Conservation (phyloP, 2,888 invertebrate genomes). For the Pyrrhia umbra region DNA sequence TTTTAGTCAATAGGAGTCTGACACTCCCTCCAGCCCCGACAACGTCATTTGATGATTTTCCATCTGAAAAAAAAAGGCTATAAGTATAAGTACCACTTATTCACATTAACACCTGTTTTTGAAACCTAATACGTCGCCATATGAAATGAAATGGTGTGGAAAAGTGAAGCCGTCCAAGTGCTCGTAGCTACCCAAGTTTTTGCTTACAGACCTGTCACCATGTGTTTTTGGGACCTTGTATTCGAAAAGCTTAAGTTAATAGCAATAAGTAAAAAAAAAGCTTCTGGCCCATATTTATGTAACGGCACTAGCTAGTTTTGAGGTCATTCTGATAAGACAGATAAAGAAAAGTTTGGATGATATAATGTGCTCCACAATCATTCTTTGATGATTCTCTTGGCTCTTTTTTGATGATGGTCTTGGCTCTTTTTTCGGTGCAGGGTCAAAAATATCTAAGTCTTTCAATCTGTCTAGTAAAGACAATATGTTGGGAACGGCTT, state of each 20-base stretch:
- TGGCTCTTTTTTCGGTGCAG: no score
- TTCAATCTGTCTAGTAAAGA: no score
- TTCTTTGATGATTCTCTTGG: no score
- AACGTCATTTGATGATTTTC: no score
- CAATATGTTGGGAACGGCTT: no score
- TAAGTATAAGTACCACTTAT: not conserved
- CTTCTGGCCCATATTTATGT: not conserved
- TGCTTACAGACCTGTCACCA: conserved; percentile 17
- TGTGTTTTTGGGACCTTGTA: conserved; percentile 2
- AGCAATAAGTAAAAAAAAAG: not conserved
- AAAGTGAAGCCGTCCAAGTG: conserved; percentile 59
- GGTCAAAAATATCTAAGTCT: no score
- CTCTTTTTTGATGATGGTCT: no score
- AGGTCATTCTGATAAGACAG: not conserved
- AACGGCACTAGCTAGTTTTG: not conserved
- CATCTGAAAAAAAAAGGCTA: no score
- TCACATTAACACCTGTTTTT: conserved; percentile 55
- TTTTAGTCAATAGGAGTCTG: no score
- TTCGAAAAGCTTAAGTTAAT: not conserved
- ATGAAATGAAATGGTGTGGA: conserved; percentile 50
- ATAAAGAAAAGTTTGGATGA: not conserved
- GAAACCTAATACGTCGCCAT: conserved; percentile 51
- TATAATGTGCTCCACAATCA: no score
- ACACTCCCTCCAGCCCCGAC: no score
- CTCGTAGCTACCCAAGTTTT: not conserved